Evolutionary conservation across 2,797 vertebrate species (phyloP).

Genomic region (Enteromius argenteus): DNA sequence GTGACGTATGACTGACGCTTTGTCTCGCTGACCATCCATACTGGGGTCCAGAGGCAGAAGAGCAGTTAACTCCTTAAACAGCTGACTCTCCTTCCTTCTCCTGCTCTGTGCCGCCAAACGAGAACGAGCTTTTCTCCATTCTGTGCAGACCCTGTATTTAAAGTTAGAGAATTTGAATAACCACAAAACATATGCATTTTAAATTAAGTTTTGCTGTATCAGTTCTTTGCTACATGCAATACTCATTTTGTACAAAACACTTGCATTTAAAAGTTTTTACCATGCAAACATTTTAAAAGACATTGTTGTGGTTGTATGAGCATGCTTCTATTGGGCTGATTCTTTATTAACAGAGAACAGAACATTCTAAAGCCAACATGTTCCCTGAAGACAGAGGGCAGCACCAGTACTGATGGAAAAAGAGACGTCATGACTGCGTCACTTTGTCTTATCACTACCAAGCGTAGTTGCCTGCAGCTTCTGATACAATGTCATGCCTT

Average conservation of each 20-base stretch:
- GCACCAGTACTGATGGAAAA: constrained; percentile 26
- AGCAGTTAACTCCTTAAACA: constrained; percentile 61
- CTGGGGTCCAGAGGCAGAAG: constrained; percentile 56
- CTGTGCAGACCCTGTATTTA: constrained; percentile 58
- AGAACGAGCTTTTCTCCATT: constrained; percentile 61
- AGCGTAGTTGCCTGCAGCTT: constrained; percentile 52
- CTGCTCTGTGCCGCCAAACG: constrained; percentile 63
- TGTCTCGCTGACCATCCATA: constrained; percentile 59
- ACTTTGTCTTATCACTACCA: constrained; percentile 62
- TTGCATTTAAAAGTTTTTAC: not conserved
- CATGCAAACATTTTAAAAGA: not conserved
- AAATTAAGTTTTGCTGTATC: not conserved
- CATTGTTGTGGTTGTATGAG: not conserved
- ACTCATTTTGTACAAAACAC: not conserved
- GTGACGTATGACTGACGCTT: constrained; percentile 66
- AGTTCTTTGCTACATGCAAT: not conserved
- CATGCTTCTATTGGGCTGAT: not conserved
- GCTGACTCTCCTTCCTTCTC: constrained; percentile 60
- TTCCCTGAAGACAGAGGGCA: constrained; percentile 27
- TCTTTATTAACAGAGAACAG: not conserved
- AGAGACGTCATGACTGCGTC: constrained; percentile 58
- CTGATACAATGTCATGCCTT: constrained; percentile 56
- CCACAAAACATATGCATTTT: not conserved
- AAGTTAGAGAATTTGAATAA: not conserved
- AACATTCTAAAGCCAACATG: constrained; percentile 14